Evolutionary conservation across 2,113 vertebrate genomes (phyloP), one percentile per base, ranked within the genome.

Genomic region (Leuciscus idus): DNA sequence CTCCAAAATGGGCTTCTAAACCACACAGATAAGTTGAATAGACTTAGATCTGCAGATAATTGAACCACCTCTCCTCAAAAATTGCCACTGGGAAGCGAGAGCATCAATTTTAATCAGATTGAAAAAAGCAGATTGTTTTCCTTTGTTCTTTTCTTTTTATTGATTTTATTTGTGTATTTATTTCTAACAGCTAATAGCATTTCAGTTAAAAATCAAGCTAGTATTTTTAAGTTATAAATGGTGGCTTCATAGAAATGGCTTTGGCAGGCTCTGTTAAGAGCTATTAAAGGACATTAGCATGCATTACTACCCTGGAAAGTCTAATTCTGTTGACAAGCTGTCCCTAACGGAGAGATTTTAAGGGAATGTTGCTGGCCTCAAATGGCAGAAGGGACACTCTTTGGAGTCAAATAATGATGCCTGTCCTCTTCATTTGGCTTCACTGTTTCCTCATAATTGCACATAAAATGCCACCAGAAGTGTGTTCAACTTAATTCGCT

Each of bases 1-100:
- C 86, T 85, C 66, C 75, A 83, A 87, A 89, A 89, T 85, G 84
- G 80, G 84, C 70, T 87, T 78, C 84, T 89, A 87, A 85, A 87
- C 88, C 83, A 79, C 72, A 85, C 66, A 82, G 82, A 87, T 89
- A 84, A 77, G 85, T 84, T 80, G 52, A 78, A 66, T 74, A 82
- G 78, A 43, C 83, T 57, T 5, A 59, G 57, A 83, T 59, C 50
- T 59, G 28, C 19, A 62, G 59, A 80, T 81, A 85, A 87, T 78
- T 82, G 33, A 89, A 87, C 78, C 55, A 83, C 86, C 76, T 86
- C 43, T 23, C 19, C 36, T 43, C 62, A 82, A 84, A 77, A 87
- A 87, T 85, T 84, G 88, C 83, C 83, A 82, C 50, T 85, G 88
- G 73, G 79, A 61, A 55, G n/a, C 50, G 21, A 55, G 30, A 81